Evolutionary conservation across 2,113 vertebrate species (phyloP), one percentile per base, ranked within the genome.

Genomic region (Cottus gobio): DNA sequence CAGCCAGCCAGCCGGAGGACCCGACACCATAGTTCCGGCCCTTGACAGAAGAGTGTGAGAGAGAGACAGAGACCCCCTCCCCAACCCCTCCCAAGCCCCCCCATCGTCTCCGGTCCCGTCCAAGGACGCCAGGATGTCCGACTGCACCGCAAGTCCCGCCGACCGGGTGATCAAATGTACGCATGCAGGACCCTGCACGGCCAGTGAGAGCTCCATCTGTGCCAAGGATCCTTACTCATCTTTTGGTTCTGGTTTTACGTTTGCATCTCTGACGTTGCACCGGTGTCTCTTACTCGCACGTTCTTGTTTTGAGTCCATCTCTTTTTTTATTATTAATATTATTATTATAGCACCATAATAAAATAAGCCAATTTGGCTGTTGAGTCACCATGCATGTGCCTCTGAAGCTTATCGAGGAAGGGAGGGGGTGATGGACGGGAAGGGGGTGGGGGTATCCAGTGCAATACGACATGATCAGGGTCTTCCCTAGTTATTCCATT

Each of bases 131-230:
- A 94, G 92, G 94, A 95, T 96, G 95, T 95, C 95, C 92, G 93
- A 90, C 92, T 60, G 91, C 92, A 94, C 75, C 93, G 91, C 93
- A 90, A 93, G 92, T 90, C n/a, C n/a, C n/a, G 26, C 91, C 77
- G 94, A 95, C 82, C 93, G 94, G 91, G 65, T 90, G 91, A 93
- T 95, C 90, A 95, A 94, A 95, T 93, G 95, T 95, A 93, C 93
- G 94, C 92, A 92, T 85, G 85, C 78, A 80, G 87, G 50, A 84
- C 34, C 74, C 85, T 87, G 86, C 87, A 91, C 82, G 85, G 80
- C 80, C 88, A 79, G 75, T 71, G 84, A 82, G 67, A 63, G 67
- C 71, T 79, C 37, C 72, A 80, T 88, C 67, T 77, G 75, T 71
- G 81, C 84, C 89, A 73, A 20, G 71, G 22, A 66, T 81, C 37